These are phyloP conservation scores for Rhegmatorhina hoffmannsi DNA, from an alignment of 2,113 vertebrate genomes.

Conservation along the genomic window DNA sequence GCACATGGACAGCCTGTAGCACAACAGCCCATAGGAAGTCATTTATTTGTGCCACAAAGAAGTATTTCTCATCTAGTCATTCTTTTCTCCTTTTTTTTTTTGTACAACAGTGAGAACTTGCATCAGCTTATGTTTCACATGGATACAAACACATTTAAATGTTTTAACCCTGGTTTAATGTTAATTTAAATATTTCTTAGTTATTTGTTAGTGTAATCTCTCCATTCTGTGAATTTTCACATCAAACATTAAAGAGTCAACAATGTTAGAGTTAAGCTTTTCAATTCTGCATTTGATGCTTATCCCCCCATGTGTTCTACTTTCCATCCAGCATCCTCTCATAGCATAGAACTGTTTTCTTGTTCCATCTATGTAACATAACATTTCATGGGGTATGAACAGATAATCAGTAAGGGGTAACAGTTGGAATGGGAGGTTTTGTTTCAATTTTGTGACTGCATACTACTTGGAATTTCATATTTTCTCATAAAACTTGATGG, in stretches of 20 bases:
- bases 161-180: not conserved
- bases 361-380: not conserved
- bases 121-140: not conserved
- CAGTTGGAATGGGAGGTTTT: not conserved
- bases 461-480: not conserved
- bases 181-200: not conserved
- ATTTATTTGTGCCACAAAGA: not conserved
- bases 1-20: not conserved
- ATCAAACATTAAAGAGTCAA: not conserved
- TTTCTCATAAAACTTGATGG: not conserved
- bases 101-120: not conserved
- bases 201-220: not conserved
- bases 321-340: not conserved
- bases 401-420: fast-evolving
- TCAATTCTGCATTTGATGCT: not conserved
- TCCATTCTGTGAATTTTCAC: not conserved
- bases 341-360: fast-evolving
- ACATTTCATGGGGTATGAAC: not conserved
- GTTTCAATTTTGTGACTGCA: not conserved
- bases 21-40: not conserved
- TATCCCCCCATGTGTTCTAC: not conserved
- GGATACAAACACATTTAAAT: not conserved
- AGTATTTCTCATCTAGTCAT: not conserved
- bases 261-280: not conserved
- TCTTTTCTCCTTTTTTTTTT: not conserved